Conservation (phyloP, 2,113 vertebrate genomes). For the Seriola aureovittata region DNA sequence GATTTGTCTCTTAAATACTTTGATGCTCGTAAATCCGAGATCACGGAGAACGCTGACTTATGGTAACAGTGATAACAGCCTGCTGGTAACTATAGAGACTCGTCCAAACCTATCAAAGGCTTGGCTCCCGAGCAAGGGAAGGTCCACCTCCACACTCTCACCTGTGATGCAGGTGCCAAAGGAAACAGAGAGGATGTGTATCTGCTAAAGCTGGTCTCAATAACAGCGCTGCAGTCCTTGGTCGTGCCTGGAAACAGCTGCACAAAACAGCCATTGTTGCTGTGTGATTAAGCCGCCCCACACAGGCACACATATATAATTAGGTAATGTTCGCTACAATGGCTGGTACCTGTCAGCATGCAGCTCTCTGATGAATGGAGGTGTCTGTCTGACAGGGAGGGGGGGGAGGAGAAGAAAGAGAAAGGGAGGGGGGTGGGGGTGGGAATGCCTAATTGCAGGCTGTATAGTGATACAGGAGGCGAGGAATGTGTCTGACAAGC, state of each 20-base stretch:
- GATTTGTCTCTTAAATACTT: background rate
- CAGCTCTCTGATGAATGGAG: constrained; percentile 62
- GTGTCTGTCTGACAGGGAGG: constrained; percentile 63
- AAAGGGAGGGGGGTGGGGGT: constrained; percentile 53
- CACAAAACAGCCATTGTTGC: constrained; percentile 72
- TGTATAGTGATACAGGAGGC: constrained; percentile 70
- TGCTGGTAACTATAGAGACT: background rate
- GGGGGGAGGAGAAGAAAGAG: constrained; percentile 47
- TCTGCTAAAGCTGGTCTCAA: constrained; percentile 40
- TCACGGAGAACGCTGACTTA: no score
- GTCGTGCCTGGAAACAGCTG: constrained; percentile 32
- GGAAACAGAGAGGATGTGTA: constrained; percentile 27
- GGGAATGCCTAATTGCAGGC: constrained; percentile 73
- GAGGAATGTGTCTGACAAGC: constrained; percentile 74
- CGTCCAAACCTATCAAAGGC: constrained; percentile 25
- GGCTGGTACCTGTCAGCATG: constrained; percentile 51
- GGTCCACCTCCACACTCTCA: background rate
- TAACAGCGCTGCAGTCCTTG: constrained; percentile 16
- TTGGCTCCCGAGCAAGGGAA: background rate
- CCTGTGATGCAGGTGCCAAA: constrained; percentile 48
- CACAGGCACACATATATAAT: constrained; percentile 54
- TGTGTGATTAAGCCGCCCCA: constrained; percentile 55
- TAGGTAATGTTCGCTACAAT: constrained; percentile 51
- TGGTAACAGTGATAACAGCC: background rate
- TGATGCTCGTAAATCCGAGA: background rate